Evolutionary conservation across 2,888 invertebrate genomes (phyloP).

Genomic region (Drosophila planitibia): DNA sequence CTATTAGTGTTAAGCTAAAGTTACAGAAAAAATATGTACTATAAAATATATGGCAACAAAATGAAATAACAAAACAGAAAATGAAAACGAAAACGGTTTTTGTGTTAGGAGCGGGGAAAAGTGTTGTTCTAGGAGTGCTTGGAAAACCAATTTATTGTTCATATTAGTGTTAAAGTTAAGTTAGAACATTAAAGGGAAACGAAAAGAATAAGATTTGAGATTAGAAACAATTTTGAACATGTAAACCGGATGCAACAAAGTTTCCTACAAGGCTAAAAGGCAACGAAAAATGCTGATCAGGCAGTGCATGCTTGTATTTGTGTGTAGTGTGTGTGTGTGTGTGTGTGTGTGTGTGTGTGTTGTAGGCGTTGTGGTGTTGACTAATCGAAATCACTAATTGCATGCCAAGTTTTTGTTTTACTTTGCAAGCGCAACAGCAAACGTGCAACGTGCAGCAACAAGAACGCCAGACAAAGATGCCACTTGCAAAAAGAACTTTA

Average conservation of each 20-base stretch:
- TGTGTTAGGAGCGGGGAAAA: slow-evolving; percentile 31
- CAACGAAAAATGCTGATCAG: slow-evolving; percentile 49
- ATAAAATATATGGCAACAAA: slow-evolving; percentile 2
- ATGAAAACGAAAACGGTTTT: slow-evolving; percentile 6
- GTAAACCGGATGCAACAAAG: slow-evolving; percentile 36
- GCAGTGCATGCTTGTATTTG: slow-evolving; percentile 47
- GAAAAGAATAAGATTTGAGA: slow-evolving; percentile 8
- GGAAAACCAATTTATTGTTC: slow-evolving; percentile 27
- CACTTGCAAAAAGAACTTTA: slow-evolving; percentile 11
- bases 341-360: slow-evolving; percentile 9
- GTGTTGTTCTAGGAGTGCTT: slow-evolving; percentile 15
- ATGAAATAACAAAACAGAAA: slow-evolving; percentile 10
- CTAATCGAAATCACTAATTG: slow-evolving; percentile 47
- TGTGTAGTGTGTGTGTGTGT: slow-evolving; percentile 19
- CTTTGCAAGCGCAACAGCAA: slow-evolving; percentile 32
- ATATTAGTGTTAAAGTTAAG: slow-evolving; percentile 14
- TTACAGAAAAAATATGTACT: slow-evolving; percentile 14
- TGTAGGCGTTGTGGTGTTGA: slow-evolving; percentile 17
- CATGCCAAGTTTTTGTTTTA: slow-evolving; percentile 41
- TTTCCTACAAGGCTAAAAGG: slow-evolving; percentile 27
- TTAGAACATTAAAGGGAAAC: slow-evolving; percentile 8
- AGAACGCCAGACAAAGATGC: not conserved
- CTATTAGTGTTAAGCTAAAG: slow-evolving; percentile 18
- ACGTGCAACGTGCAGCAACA: slow-evolving; percentile 38
- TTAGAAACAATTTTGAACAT: slow-evolving; percentile 23